Percentiles rank a stretch among this genome's conserved stretches.
Conservation (phyloP, 2,797 vertebrate genomes). For the Lophius americanus region DNA sequence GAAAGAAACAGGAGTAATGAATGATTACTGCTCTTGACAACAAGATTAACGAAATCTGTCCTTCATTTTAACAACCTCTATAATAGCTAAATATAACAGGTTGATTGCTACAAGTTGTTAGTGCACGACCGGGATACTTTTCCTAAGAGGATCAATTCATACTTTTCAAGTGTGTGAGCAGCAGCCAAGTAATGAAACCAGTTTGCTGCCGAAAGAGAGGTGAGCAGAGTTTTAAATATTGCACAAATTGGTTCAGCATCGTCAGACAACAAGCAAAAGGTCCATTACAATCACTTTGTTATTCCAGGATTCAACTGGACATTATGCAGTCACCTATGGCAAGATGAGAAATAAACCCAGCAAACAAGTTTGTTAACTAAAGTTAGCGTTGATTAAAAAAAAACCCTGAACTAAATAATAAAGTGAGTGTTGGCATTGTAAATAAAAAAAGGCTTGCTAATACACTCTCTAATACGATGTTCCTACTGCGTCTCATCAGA, state of each 20-base stretch:
- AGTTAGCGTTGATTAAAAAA: background rate
- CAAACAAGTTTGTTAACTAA: background rate
- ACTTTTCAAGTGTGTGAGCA: conserved; percentile 8
- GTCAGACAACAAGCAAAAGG: conserved; percentile 18
- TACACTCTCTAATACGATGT: background rate
- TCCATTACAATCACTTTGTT: conserved; percentile 8
- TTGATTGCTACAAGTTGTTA: background rate
- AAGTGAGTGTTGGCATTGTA: background rate
- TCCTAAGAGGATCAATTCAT: background rate
- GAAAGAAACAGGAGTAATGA: conserved; percentile 11
- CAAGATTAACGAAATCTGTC: background rate
- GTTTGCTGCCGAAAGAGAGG: conserved; percentile 16
- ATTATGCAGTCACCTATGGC: background rate
- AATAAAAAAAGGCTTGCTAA: background rate
- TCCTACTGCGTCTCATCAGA: background rate
- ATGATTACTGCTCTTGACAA: background rate
- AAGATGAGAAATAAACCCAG: conserved; percentile 2
- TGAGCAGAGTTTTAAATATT: conserved; percentile 19
- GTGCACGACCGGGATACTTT: background rate
- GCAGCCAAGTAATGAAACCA: conserved; percentile 15
- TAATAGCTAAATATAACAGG: background rate
- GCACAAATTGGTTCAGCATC: conserved; percentile 6
- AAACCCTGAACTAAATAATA: background rate
- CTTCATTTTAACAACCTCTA: background rate
- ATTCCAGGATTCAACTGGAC: conserved; percentile 2